These are phyloP conservation scores for Apocrypta bakeri DNA, from an alignment of 1,140 invertebrate genomes.

Conservation along the genomic window DNA sequence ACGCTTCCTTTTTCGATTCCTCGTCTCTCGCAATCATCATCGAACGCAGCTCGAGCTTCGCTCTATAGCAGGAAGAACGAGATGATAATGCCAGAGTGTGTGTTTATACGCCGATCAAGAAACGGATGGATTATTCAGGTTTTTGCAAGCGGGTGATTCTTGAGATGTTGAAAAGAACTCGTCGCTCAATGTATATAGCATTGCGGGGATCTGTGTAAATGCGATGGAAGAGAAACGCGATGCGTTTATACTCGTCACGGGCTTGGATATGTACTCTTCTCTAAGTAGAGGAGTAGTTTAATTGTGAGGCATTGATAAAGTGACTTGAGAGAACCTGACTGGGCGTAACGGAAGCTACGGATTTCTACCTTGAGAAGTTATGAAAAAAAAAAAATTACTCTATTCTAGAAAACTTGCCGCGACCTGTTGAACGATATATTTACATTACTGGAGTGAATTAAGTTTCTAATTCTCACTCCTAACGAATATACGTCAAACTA, in stretches of 20 bases:
- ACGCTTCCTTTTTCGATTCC: constrained; percentile 9
- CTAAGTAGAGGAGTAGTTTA: neutral
- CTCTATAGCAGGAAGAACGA: neutral
- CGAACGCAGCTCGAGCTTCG: no score
- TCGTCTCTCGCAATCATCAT: neutral
- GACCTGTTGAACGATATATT: no score
- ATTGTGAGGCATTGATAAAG: neutral
- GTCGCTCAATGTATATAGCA: no score
- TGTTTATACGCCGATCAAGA: neutral
- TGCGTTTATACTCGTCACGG: no score
- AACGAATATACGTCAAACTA: neutral
- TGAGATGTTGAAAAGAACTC: no score
- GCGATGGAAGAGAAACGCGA: no score
- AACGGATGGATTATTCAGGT: neutral
- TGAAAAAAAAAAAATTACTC: no score
- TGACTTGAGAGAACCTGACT: neutral
- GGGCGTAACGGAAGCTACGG: neutral
- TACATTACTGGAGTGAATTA: no score
- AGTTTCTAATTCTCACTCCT: neutral
- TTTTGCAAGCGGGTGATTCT: neutral
- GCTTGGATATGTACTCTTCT: no score
- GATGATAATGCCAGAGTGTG: neutral
- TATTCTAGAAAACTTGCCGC: no score
- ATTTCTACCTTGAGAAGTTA: neutral
- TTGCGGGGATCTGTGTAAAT: no score